These are phyloP conservation scores for Eciton burchellii DNA, from an alignment of 1,140 invertebrate species.

Conservation along the genomic window DNA sequence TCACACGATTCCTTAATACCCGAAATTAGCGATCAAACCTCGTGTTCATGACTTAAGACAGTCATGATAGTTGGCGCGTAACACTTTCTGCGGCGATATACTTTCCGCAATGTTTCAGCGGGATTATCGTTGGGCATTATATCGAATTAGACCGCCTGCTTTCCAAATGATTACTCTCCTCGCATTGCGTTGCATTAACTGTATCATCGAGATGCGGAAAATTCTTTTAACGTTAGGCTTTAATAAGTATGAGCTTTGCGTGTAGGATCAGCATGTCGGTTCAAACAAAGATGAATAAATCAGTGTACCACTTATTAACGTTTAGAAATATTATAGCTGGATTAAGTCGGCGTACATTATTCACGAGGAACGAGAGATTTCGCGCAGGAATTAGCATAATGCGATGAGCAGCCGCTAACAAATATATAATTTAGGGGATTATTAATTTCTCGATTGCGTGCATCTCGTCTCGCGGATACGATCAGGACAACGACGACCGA, in stretches of 20 bases:
- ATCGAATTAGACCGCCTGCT: neutral
- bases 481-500: neutral
- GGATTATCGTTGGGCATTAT: neutral
- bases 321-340: constrained; percentile 39
- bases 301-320: constrained; percentile 22
- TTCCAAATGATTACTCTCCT: no score
- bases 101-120: neutral
- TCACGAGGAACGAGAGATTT: constrained; percentile 8
- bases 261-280: constrained; percentile 22
- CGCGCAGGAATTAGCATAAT: constrained; percentile 42
- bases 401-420: constrained; percentile 3
- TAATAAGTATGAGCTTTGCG: neutral
- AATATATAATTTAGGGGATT: neutral
- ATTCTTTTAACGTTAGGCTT: no score
- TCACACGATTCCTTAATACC: no score
- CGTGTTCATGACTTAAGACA: no score
- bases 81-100: no score
- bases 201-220: no score
- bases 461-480: neutral
- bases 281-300: constrained; percentile 32
- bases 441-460: constrained; percentile 6
- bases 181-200: no score
- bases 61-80: no score
- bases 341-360: constrained; percentile 22
- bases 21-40: no score